Base-by-base conservation (phyloP, 2,113 vertebrate species). In the Shinisaurus crocodilurus region DNA sequence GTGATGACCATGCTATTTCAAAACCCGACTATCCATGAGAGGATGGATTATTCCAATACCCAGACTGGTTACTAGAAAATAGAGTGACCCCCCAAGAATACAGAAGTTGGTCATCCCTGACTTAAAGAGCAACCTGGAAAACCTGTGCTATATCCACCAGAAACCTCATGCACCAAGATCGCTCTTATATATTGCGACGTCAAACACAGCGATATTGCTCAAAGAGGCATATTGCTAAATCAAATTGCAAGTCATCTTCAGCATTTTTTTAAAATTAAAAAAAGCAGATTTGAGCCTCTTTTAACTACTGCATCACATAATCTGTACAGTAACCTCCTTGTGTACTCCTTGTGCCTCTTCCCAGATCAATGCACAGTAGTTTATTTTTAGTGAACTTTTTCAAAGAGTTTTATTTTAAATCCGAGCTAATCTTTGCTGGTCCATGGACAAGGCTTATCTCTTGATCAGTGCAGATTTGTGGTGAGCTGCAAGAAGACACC, bases 381-480 rank as follows among this genome's bases (percentile, higher is more conserved):
- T 94, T 97, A 96, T 92, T 97, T 96, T 96, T 96, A 96, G 95
- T 92, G 83, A 95, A 95, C 88, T 94, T 95, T 90, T 82, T 90
- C 93, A 92, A 93, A 92, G 86, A 94, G 94, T 96, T 97, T 97
- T 96, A 96, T 95, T 96, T 97, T 97, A 96, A 97, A 95, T 95
- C 94, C 91, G 92, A 91, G 93, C 95, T 97, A 97, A 96, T 96
- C 96, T 96, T 92, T 87, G 92, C 92, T 92, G 95, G 93, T 90
- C 91, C 91, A 90, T 88, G 90, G 92, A 95, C 94, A 92, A 92
- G 92, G 92, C 91, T 98, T 95, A 97, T 96, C 96, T 95, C 92
- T 94, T 92, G 90, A 96, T 95, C 95, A 94, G 70, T 94, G 93
- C 94, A 93, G 96, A 95, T 95, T 95, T 96, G 92, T 81, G 88